Evolutionary conservation across 2,797 vertebrate species (phyloP).

Genomic region (Lithobates pipiens): DNA sequence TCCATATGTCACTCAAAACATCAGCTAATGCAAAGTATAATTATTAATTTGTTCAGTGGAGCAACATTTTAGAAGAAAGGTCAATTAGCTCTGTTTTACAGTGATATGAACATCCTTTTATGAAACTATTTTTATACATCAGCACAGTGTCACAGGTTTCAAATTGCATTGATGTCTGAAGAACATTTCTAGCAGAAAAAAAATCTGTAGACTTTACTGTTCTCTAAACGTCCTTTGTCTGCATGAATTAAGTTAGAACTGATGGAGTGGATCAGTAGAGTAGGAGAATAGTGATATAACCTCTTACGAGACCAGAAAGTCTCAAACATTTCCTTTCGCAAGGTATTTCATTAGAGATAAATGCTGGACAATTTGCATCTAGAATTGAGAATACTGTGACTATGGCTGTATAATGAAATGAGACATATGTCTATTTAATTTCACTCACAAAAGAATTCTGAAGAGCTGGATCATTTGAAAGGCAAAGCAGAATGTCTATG

Average conservation of each 20-base stretch:
- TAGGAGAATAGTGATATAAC: constrained; percentile 79
- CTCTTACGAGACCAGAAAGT: constrained; percentile 83
- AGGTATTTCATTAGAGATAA: constrained; percentile 85
- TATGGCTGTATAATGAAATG: constrained; percentile 77
- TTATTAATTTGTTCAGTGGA: constrained; percentile 86
- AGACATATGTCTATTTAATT: constrained; percentile 72
- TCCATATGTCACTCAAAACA: constrained; percentile 82
- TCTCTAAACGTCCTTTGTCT: constrained; percentile 81
- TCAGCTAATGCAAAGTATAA: constrained; percentile 85
- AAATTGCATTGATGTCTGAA: constrained; percentile 79
- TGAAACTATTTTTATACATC: constrained; percentile 79
- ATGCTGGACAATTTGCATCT: constrained; percentile 84
- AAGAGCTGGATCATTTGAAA: constrained; percentile 51
- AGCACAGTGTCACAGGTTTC: constrained; percentile 70
- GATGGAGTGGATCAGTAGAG: constrained; percentile 68
- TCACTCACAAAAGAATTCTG: constrained; percentile 63
- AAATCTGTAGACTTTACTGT: constrained; percentile 79
- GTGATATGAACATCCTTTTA: constrained; percentile 78
- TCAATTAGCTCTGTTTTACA: constrained; percentile 75
- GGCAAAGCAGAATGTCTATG: constrained; percentile 23
- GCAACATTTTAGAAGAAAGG: constrained; percentile 80
- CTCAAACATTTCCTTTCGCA: constrained; percentile 86
- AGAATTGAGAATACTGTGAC: constrained; percentile 80
- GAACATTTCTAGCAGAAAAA: constrained; percentile 79
- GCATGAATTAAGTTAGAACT: constrained; percentile 79